A percentile compares a stretch with the other conserved stretches of the same genome.
Evolutionary conservation across 2,888 invertebrate genomes (phyloP).

Genomic region (Buathra laborator): DNA sequence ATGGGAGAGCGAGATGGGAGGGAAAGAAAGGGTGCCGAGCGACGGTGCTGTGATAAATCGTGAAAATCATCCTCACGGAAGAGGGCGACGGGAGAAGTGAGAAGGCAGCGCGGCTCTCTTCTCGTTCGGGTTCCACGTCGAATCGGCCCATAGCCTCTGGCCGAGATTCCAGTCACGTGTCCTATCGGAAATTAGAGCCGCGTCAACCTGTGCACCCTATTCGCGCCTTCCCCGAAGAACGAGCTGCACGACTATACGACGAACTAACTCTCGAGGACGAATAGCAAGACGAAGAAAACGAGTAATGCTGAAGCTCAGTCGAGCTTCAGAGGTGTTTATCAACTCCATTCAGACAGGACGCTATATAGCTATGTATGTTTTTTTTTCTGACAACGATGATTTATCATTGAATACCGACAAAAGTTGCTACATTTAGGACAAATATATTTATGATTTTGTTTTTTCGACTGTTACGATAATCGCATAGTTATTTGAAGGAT

Average conservation of each 20-base stretch:
- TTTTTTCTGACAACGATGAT: conserved; percentile 39
- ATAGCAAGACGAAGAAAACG: conserved; percentile 50
- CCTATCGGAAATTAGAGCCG: conserved; percentile 84
- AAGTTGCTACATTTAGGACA: neutral
- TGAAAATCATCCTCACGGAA: conserved; percentile 69
- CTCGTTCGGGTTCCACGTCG: conserved; percentile 7
- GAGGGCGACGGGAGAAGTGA: conserved; percentile 40
- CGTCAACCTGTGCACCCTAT: conserved; percentile 74
- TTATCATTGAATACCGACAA: conserved; percentile 12
- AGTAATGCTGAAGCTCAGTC: conserved; percentile 35
- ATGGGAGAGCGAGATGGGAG: conserved; percentile 5
- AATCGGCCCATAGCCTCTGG: conserved; percentile 60
- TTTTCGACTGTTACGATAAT: neutral
- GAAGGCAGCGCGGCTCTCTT: conserved; percentile 27
- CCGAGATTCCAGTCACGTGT: conserved; percentile 82
- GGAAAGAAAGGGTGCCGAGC: conserved; percentile 36
- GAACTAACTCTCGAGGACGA: conserved; percentile 49
- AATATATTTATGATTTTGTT: neutral
- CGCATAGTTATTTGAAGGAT: no score
- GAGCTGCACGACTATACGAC: conserved; percentile 46
- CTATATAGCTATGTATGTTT: conserved; percentile 10
- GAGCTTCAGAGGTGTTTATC: conserved; percentile 42
- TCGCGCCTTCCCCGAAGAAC: conserved; percentile 49
- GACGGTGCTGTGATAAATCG: conserved; percentile 70
- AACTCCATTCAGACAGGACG: conserved; percentile 19